Percentiles rank a stretch among this genome's conserved stretches.
Conservation (phyloP, 1,140 invertebrate species). For the Pollicipes pollicipes region DNA sequence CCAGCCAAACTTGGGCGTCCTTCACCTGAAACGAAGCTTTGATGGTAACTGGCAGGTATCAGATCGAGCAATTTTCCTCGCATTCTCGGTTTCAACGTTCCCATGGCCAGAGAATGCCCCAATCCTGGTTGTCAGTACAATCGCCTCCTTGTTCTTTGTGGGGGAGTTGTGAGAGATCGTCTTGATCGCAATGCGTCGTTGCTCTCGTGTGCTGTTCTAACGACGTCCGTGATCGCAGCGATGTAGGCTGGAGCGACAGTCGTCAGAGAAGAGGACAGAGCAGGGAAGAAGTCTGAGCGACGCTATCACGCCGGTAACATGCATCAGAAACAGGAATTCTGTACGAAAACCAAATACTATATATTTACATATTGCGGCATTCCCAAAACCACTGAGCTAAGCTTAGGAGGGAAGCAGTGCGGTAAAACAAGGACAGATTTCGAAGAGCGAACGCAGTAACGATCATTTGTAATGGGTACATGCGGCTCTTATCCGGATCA, state of each 20-base stretch:
- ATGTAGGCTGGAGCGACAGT: neutral
- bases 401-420: neutral
- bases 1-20: no score
- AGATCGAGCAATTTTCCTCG: no score
- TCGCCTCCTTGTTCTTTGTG: no score
- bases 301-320: neutral
- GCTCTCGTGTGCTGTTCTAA: no score
- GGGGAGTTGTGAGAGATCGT: no score
- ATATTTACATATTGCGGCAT: constrained; percentile 2
- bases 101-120: no score
- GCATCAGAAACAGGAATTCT: neutral
- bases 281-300: neutral
- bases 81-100: no score
- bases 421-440: neutral
- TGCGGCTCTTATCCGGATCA: neutral
- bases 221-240: no score
- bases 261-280: neutral
- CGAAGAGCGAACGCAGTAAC: neutral
- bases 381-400: neutral
- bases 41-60: no score
- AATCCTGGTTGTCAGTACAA: no score
- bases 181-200: no score
- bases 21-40: no score
- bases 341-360: neutral
- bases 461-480: neutral